Evolutionary conservation across 2,888 invertebrate genomes (phyloP).

Genomic region (Fragum whitleyi): DNA sequence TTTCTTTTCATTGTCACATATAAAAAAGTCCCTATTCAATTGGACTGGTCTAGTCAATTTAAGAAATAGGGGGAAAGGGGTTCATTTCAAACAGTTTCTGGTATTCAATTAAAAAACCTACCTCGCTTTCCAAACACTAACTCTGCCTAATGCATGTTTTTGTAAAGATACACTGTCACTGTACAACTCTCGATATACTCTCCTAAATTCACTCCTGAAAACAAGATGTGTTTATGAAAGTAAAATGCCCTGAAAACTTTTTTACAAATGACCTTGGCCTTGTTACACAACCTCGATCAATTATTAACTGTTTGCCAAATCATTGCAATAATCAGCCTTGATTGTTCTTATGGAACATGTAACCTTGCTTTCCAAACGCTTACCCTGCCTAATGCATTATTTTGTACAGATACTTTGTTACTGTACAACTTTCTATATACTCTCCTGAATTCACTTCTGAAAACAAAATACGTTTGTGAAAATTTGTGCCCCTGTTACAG

Average conservation of each 20-base stretch:
- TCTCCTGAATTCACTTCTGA: conserved; percentile 8
- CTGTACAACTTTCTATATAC: conserved; percentile 4
- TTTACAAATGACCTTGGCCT: no score
- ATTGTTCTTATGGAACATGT: no score
- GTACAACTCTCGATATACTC: conserved; percentile 3
- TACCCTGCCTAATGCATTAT: conserved; percentile 8
- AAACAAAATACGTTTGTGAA: background rate
- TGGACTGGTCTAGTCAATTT: no score
- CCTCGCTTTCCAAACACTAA: conserved; percentile 19
- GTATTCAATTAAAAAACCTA: background rate
- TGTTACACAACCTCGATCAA: no score
- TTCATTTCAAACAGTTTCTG: no score
- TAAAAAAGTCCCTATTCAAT: no score
- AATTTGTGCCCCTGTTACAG: no score
- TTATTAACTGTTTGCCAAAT: no score
- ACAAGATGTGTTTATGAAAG: background rate
- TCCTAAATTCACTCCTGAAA: conserved; percentile 10
- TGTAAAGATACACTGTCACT: background rate
- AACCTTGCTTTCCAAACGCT: conserved; percentile 22
- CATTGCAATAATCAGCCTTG: no score
- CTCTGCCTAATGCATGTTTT: conserved; percentile 14
- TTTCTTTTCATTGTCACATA: no score
- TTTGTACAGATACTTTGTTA: background rate
- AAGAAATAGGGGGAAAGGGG: no score
- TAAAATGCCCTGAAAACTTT: no score